Percentiles rank a stretch among this genome's conserved stretches.
phyloP scores from a whole-genome alignment of 2,888 invertebrate genomes.

The Caenorhabditis doughertyi region DNA sequence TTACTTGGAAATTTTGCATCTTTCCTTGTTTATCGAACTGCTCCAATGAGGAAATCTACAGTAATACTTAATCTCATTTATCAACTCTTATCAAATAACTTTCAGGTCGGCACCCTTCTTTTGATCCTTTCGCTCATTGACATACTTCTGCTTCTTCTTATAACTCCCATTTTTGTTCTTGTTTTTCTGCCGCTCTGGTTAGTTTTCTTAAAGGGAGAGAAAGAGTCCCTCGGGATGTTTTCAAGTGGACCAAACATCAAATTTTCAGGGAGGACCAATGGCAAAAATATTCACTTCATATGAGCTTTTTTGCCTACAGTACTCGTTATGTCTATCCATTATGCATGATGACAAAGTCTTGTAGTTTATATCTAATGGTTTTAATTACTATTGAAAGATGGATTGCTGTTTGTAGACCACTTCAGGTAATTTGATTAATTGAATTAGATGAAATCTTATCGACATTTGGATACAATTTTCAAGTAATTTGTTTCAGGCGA shows the following conservation, averaged over 20 bases:
- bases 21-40: conserved; percentile 58
- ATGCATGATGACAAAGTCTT: conserved; percentile 63
- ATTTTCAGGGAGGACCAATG: conserved; percentile 55
- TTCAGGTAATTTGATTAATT: conserved; percentile 51
- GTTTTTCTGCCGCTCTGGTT: conserved; percentile 62
- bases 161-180: conserved; percentile 54
- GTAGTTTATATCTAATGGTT: conserved; percentile 64
- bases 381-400: conserved; percentile 63
- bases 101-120: conserved; percentile 63
- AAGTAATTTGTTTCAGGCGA: conserved; percentile 34
- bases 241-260: conserved; percentile 17
- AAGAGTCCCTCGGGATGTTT: conserved; percentile 27
- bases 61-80: conserved; percentile 23
- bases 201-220: too few relatives aligned
- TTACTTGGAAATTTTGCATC: conserved; percentile 64
- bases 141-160: conserved; percentile 54
- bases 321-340: conserved; percentile 57
- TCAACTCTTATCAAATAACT: too few relatives aligned
- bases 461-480: too few relatives aligned
- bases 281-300: conserved; percentile 53
- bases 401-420: conserved; percentile 65
- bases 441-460: neutral
- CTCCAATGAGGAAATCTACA: conserved; percentile 60
- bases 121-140: conserved; percentile 61
- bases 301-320: conserved; percentile 50